Conservation (phyloP, 2,888 invertebrate genomes). For the Cryptus viduatorius region DNA sequence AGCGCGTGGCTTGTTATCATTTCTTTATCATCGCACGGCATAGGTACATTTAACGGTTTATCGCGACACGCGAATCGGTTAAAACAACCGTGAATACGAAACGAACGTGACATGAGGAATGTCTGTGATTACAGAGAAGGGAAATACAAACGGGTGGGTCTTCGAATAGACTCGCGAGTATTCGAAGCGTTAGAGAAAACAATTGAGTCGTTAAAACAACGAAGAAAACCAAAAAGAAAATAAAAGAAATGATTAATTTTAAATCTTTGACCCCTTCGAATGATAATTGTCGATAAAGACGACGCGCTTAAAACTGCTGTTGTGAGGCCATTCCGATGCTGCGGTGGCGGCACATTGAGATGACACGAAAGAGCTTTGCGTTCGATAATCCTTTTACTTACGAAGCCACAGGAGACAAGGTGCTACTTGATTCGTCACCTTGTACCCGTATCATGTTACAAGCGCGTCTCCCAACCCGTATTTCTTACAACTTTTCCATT, state of each 20-base stretch:
- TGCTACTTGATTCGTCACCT: constrained; percentile 65
- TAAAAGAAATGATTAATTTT: neutral
- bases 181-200: neutral
- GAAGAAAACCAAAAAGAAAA: neutral
- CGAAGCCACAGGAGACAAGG: constrained; percentile 68
- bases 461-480: constrained; percentile 21
- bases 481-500: constrained; percentile 11
- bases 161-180: neutral
- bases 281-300: constrained; percentile 49
- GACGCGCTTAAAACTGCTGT: constrained; percentile 28
- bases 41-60: constrained; percentile 55
- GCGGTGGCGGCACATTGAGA: constrained; percentile 22
- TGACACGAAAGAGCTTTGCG: constrained; percentile 59
- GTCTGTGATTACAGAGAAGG: constrained; percentile 5
- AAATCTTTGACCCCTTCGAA: constrained; percentile 15
- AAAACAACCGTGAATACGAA: constrained; percentile 39
- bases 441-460: constrained; percentile 45
- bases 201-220: neutral
- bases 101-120: constrained; percentile 35
- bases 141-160: neutral
- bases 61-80: constrained; percentile 62
- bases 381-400: constrained; percentile 69
- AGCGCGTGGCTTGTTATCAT: constrained; percentile 57
- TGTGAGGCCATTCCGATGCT: constrained; percentile 51
- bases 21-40: constrained; percentile 55